Conservation (phyloP, 2,888 invertebrate genomes). For the Teinopalpus imperialis region DNA sequence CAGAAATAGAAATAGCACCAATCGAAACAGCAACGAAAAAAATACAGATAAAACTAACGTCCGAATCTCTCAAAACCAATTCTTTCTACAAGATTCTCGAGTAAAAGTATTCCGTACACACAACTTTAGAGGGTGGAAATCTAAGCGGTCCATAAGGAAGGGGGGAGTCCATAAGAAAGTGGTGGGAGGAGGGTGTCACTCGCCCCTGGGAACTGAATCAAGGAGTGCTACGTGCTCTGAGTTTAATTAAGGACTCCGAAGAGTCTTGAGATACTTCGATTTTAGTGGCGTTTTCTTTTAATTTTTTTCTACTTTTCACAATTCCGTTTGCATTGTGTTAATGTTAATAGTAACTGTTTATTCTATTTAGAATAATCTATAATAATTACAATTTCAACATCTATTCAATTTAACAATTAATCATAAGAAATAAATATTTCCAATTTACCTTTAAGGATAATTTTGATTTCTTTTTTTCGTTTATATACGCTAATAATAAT, state of each 20-base stretch:
- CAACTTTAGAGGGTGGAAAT: slow-evolving; percentile 74
- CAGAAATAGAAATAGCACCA: slow-evolving; percentile 24
- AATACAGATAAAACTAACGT: slow-evolving; percentile 58
- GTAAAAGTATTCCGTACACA: slow-evolving; percentile 78
- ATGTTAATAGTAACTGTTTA: not conserved
- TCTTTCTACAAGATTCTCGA: slow-evolving; percentile 77
- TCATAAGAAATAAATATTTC: too few species aligned
- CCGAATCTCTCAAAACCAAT: slow-evolving; percentile 77
- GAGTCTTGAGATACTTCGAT: slow-evolving; percentile 75
- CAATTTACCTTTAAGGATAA: too few species aligned
- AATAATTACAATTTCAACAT: too few species aligned
- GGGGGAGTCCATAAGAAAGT: slow-evolving; percentile 42
- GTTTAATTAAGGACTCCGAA: slow-evolving; percentile 77
- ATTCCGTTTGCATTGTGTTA: slow-evolving; percentile 1
- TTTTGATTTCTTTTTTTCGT: too few species aligned
- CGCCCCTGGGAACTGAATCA: slow-evolving; percentile 74
- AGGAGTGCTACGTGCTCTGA: slow-evolving; percentile 78
- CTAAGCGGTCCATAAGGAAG: slow-evolving; percentile 80
- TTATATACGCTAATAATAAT: too few species aligned
- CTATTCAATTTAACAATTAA: too few species aligned
- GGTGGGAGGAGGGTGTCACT: slow-evolving; percentile 45
- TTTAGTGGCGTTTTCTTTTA: slow-evolving; percentile 76
- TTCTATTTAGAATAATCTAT: too few species aligned
- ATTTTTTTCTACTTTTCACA: slow-evolving; percentile 38
- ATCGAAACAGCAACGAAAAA: slow-evolving; percentile 27